Base-by-base conservation (phyloP, 2,113 vertebrate species). In the Pholis gunnellus region DNA sequence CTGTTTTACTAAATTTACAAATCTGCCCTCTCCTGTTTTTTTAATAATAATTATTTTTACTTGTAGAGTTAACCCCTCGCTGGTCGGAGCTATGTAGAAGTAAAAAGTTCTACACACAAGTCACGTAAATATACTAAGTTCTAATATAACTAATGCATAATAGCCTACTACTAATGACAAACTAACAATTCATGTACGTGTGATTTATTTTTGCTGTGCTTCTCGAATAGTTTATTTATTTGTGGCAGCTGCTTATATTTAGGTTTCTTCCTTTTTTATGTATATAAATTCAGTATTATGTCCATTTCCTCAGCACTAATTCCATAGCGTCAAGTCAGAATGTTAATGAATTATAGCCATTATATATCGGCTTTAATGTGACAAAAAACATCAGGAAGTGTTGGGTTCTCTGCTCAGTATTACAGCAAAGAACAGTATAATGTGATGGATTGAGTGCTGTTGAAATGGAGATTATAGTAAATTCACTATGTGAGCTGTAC, bases 11-110 rank as follows among this genome's bases (percentile, higher is more conserved):
- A 18, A 18, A 0, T 25, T 59, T 42, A 42, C 72, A 64, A 66
- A 52, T 42, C 34, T 50, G 4, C 0, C 54, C 31, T 38, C 6
- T 25, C 3, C 13, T 20, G 22, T 3, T 40, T 59, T 67, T 50
- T 63, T 64, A 20, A 52, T 34, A 68, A 9, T 50, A 22, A 13
- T 11, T 48, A 13, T 77, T 34, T 65, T 54, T 29, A 31, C 80
- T 56, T 81, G 44, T 50, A 95, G 93, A 87, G 34, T 79, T 94
- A 78, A 92, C 86, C 1, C 81, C 89, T 72, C 80, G 86, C 42
- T 93, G 89, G 93, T 81, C 27, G 6, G 84, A 92, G 60, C 80
- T 95, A 3, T 81, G 87, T 20, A 69, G 68, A 50, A 81, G 50
- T 67, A 93, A 85, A 78, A 84, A 10, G 14, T 67, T 75, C 79